Base-by-base conservation (phyloP, 2,888 invertebrate species). In the Sericinus montela region DNA sequence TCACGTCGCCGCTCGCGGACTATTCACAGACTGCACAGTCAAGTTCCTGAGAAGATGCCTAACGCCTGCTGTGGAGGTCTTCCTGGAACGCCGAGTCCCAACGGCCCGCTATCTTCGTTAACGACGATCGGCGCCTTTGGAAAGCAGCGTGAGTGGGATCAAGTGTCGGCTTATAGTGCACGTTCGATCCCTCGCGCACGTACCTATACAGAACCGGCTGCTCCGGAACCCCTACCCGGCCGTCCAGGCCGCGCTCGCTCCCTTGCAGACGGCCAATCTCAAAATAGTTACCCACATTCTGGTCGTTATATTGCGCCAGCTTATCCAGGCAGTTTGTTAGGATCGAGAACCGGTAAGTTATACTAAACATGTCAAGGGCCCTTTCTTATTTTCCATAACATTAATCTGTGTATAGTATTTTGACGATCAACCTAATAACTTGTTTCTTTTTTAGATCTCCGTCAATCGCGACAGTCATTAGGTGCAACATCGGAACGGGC, bases 121-220 rank as follows among this genome's bases (percentile, higher is more conserved):
- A 95, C 96, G 45, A 94, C 95, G 7, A 90, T 96, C 62, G 94
- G 93, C 75, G 95, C 95, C 56, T 96, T 94, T 83, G 95, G 95
- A 83, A 93, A 93, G 72, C 94, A 93, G 82, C 95, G 95, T 89
- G 94, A 94, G 88, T 88, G 88, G 88, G 88, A 88, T 74, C 88
- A 88, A 72, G 94, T 97, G 55, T 97, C 97, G 35, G 95, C 95
- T 44, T 97, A 97, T 77, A 97, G 97, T 78, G 94, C 95, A 58
- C 92, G 97, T 70, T 97, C 96, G 67, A 95, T 96, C 78, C 96
- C 96, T 56, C 90, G 97, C 59, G 96, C 97, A 41, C 91, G 96
- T 64, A 95, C 97, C 76, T 97, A 95, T 82, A 91, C 91, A 52
- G 91, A 91, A 61, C 81, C 92, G 56, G 78, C 86, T 52, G 79